A percentile compares a stretch with the other conserved stretches of the same genome.
Evolutionary conservation across 1,140 invertebrate genomes (phyloP).

Genomic region (Zaprionus nigranus): DNA sequence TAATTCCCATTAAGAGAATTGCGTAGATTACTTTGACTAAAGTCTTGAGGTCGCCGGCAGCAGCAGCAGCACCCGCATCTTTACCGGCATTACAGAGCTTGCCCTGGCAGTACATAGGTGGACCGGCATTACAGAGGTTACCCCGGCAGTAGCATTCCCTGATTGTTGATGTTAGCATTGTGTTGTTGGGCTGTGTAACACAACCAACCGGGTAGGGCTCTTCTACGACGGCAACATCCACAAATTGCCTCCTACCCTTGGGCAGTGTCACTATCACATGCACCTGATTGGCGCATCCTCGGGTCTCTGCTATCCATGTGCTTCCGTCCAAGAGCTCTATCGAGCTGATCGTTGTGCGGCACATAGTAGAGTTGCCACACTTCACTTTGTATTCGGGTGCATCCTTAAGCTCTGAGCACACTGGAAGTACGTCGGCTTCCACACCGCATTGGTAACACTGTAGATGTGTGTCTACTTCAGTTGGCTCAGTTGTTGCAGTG

Average conservation of each 20-base stretch:
- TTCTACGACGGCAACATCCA: background rate
- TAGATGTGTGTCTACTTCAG: background rate
- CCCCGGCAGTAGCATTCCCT: constrained; percentile 45
- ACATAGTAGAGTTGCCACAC: constrained; percentile 61
- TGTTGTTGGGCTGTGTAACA: background rate
- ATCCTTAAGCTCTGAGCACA: constrained; percentile 27
- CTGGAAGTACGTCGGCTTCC: background rate
- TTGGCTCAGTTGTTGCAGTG: background rate
- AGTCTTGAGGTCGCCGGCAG: constrained; percentile 12
- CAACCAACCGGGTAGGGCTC: constrained; percentile 43
- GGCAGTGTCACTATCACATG: background rate
- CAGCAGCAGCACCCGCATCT: background rate
- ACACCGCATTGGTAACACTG: constrained; percentile 44
- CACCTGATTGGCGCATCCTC: constrained; percentile 49
- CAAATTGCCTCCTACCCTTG: background rate
- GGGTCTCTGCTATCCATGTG: constrained; percentile 9
- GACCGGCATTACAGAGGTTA: constrained; percentile 47
- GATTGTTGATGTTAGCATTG: background rate
- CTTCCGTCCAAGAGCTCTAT: background rate
- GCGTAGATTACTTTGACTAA: background rate
- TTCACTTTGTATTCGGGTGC: constrained; percentile 5
- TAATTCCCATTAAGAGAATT: constrained; percentile 21
- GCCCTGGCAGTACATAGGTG: background rate
- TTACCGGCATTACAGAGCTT: constrained; percentile 48
- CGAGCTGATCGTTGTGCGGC: background rate